Evolutionary conservation across 2,797 vertebrate species (phyloP).

Genomic region (Synaphobranchus kaupii): DNA sequence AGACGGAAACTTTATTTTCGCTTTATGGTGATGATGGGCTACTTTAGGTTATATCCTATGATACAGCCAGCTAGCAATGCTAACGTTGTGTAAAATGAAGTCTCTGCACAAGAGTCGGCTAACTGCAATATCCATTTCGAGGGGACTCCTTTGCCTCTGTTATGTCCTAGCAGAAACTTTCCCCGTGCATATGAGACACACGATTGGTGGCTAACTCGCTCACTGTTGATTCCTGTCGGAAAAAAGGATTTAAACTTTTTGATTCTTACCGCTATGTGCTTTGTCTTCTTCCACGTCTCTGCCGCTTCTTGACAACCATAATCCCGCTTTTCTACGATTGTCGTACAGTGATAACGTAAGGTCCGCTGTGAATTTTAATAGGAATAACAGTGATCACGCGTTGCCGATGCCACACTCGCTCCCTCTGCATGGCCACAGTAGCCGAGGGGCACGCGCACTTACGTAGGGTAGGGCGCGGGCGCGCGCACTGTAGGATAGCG

Average conservation of each 20-base stretch:
- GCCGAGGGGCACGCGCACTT: slow-evolving; percentile 55
- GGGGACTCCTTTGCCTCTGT: slow-evolving; percentile 45
- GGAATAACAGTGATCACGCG: slow-evolving; percentile 29
- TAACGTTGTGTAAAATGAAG: background rate
- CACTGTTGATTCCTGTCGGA: slow-evolving; percentile 51
- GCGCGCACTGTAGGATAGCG: slow-evolving; percentile 40
- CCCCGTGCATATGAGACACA: slow-evolving; percentile 16
- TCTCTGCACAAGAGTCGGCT: background rate
- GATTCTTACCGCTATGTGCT: slow-evolving; percentile 41
- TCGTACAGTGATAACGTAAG: slow-evolving; percentile 34
- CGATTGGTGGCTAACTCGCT: slow-evolving; percentile 3
- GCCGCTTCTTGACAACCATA: slow-evolving; percentile 34
- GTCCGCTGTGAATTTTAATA: slow-evolving; percentile 44
- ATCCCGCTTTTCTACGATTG: slow-evolving; percentile 46
- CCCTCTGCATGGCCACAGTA: slow-evolving; percentile 63
- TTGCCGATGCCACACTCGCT: slow-evolving; percentile 48
- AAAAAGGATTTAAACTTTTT: slow-evolving; percentile 49
- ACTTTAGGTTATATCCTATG: background rate
- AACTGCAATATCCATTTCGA: slow-evolving; percentile 51
- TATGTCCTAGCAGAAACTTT: slow-evolving; percentile 30
- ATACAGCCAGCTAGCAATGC: background rate
- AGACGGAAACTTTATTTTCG: slow-evolving; percentile 43
- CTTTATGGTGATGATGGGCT: background rate
- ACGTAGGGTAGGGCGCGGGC: slow-evolving; percentile 48
- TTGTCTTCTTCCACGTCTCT: slow-evolving; percentile 29